These are phyloP conservation scores for Scophthalmus maximus DNA, from an alignment of 2,113 vertebrate genomes.

Conservation along the genomic window DNA sequence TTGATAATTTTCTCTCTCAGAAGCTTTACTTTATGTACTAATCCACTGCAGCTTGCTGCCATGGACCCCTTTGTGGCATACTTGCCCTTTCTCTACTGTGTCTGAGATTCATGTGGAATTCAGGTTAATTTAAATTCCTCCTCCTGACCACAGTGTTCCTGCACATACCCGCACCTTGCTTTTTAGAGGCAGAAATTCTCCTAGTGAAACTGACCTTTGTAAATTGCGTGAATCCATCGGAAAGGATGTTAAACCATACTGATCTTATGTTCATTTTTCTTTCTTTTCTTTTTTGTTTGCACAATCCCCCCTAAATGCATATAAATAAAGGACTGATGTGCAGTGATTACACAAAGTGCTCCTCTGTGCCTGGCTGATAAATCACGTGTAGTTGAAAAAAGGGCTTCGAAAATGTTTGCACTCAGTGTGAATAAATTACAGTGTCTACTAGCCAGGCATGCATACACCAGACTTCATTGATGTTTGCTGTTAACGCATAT, in stretches of 20 bases:
- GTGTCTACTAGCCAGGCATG: background rate
- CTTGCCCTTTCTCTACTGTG: slow-evolving; percentile 16
- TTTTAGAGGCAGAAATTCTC: slow-evolving; percentile 13
- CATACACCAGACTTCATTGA: background rate
- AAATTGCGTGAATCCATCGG: slow-evolving; percentile 27
- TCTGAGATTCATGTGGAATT: slow-evolving; percentile 49
- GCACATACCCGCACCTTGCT: background rate
- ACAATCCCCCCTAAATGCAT: slow-evolving; percentile 14
- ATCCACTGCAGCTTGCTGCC: slow-evolving; percentile 14
- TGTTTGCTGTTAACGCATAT: slow-evolving; percentile 10
- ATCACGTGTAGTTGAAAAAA: slow-evolving; percentile 1
- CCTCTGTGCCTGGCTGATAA: slow-evolving; percentile 11
- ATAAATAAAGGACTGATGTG: background rate
- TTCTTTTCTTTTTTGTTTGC: too few species aligned
- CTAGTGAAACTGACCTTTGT: background rate
- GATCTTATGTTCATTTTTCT: background rate
- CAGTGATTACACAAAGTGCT: background rate
- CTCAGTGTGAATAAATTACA: slow-evolving; percentile 15
- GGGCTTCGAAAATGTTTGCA: background rate
- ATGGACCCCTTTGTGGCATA: background rate
- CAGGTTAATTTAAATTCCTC: slow-evolving; percentile 41
- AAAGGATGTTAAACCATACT: background rate
- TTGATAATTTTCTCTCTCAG: background rate
- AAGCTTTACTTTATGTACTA: slow-evolving; percentile 22
- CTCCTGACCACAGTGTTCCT: background rate